A percentile compares a stretch with the other conserved stretches of the same genome.
Conservation (phyloP, 2,888 invertebrate species). For the Epinotia nisella region DNA sequence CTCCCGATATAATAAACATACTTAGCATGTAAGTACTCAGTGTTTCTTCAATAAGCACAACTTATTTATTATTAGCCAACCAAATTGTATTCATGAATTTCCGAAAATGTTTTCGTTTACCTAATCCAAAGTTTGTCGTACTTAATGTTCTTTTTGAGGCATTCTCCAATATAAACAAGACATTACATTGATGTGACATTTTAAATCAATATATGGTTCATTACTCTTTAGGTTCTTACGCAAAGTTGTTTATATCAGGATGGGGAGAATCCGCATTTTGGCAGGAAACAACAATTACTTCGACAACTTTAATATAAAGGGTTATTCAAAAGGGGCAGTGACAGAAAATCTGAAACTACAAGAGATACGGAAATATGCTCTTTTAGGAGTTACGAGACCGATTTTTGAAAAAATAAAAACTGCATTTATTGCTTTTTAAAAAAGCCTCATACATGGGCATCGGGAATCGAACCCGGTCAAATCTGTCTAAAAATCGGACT, state of each 20-base stretch:
- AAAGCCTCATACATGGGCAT: too few species aligned
- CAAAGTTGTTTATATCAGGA: neutral
- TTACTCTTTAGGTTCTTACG: neutral
- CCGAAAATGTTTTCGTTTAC: slow-evolving; percentile 15
- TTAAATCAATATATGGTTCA: neutral
- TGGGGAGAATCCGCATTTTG: neutral
- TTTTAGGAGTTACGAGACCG: too few species aligned
- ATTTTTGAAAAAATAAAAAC: too few species aligned
- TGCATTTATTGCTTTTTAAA: too few species aligned
- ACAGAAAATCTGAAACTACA: too few species aligned
- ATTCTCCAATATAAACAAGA: slow-evolving; percentile 23
- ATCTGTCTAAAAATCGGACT: too few species aligned
- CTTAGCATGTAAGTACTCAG: neutral
- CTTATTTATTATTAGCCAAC: slow-evolving; percentile 6
- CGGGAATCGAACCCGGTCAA: too few species aligned
- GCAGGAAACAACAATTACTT: neutral
- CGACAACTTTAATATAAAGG: neutral
- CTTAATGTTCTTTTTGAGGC: neutral
- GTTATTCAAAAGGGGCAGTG: too few species aligned
- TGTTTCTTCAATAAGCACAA: neutral
- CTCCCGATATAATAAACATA: too few species aligned
- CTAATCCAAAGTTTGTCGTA: slow-evolving; percentile 6
- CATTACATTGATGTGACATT: neutral
- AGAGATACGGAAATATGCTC: too few species aligned
- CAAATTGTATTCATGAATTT: slow-evolving; percentile 1